phyloP scores from a whole-genome alignment of 2,888 invertebrate species.

The Dryococelus australis region DNA sequence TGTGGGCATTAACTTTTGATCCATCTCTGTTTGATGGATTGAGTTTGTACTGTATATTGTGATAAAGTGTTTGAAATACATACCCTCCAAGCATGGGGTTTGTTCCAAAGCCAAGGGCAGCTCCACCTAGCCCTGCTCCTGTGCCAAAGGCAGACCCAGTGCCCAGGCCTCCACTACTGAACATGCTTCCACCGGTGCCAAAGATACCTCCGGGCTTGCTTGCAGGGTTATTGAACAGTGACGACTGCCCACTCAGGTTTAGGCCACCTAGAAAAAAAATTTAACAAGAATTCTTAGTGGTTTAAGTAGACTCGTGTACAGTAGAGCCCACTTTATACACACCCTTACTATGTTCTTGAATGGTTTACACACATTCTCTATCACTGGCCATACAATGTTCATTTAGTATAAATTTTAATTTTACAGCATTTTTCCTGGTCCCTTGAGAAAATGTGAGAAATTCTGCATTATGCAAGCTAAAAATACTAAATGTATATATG shows the following conservation, averaged over 20 bases:
- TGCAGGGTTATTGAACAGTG: conserved; percentile 62
- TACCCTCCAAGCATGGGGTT: conserved; percentile 41
- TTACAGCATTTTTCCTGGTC: too few relatives aligned
- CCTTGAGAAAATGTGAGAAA: too few relatives aligned
- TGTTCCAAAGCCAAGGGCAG: conserved; percentile 40
- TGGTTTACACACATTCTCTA: too few relatives aligned
- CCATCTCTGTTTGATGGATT: too few relatives aligned
- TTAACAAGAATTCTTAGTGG: conserved; percentile 48
- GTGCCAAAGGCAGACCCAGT: conserved; percentile 58
- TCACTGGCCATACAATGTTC: too few relatives aligned
- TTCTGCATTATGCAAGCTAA: too few relatives aligned
- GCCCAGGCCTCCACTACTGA: conserved; percentile 56
- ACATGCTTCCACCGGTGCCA: conserved; percentile 52
- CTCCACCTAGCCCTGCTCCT: conserved; percentile 43
- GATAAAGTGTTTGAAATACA: neutral
- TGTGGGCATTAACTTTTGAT: too few relatives aligned
- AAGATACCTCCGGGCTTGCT: conserved; percentile 63
- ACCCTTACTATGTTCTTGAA: too few relatives aligned
- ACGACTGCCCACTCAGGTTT: conserved; percentile 48
- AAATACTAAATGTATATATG: too few relatives aligned
- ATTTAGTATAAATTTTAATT: too few relatives aligned
- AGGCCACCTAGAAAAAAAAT: conserved; percentile 40
- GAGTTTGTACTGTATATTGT: too few relatives aligned
- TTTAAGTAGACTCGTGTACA: conserved; percentile 56
- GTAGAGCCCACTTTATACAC: too few relatives aligned